Evolutionary conservation across 2,888 invertebrate species (phyloP), one percentile per base, ranked within the genome.

Genomic region (Ormyrus labotus): DNA sequence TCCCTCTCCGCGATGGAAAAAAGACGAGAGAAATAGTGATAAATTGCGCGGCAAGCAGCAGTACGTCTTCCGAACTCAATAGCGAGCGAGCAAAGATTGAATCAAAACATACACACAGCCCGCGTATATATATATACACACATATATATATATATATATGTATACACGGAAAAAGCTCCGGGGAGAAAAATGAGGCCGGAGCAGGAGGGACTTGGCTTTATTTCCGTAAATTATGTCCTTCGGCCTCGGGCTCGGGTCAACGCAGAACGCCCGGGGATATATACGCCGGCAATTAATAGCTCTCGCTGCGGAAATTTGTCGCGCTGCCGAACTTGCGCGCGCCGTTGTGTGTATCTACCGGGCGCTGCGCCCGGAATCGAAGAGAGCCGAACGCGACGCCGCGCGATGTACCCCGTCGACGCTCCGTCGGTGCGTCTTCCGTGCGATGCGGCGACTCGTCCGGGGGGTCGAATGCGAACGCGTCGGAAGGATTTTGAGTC

Each of bases 261-360:
- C 77, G 80, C 50, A 51, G 34, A 34, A 1, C 70, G 88, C 34
- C 34, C 34, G 34, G 3, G 34, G 34, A 34, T 34, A 88, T 88
- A 87, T 88, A 88, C 84, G 85, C 84, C 67, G 64, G 85, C 87
- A 88, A 88, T 89, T 88, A 89, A 89, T 87, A 86, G 84, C 81
- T 74, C 81, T 74, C 67, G 64, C 78, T 81, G 84, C 58, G 86
- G 85, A 86, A 86, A 87, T 87, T 87, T 85, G 86, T 86, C 85
- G 84, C 47, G 53, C n/a, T 45, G 8, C n/a, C 68, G 69, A 34
- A 55, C 8, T 4, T 2, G 19, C 19, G 19, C 19, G 19, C 19
- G 19, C 19, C 19, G 19, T 19, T 19, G 1, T 19, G 2, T 2
- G 1, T 2, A n/a, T n/a, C n/a, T n/a, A n/a, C n/a, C n/a, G 19